These are phyloP conservation scores for Cyclargus thomasi DNA, from an alignment of 1,140 invertebrate species.

Conservation along the genomic window DNA sequence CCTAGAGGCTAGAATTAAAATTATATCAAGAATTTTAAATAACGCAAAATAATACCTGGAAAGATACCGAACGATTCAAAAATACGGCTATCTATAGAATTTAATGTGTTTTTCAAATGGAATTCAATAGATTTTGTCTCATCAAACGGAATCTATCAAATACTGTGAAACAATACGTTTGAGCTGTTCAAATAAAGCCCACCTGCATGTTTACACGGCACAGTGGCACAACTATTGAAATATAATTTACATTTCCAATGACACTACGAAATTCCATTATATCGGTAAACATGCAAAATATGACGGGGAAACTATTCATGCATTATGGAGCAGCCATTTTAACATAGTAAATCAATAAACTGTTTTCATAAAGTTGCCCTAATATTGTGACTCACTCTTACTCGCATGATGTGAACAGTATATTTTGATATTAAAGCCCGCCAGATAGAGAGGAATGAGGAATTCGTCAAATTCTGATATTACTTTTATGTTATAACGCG, in stretches of 20 bases:
- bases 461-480: neutral
- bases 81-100: no score
- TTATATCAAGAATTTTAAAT: no score
- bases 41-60: no score
- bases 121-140: neutral
- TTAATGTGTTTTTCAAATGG: no score
- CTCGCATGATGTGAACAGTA: no score
- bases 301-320: neutral
- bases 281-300: neutral
- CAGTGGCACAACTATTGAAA: neutral
- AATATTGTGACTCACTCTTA: neutral
- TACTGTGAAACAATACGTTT: neutral
- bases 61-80: no score
- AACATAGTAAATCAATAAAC: constrained; percentile 4
- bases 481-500: no score
- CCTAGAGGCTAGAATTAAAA: no score
- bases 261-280: neutral
- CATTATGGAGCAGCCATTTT: neutral
- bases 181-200: neutral
- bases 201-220: neutral
- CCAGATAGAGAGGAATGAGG: neutral
- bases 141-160: neutral
- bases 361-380: neutral
- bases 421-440: no score
- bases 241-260: constrained; percentile 5